Evolutionary conservation across 2,797 vertebrate genomes (phyloP), one percentile per base, ranked within the genome.

Genomic region (Yasuhikotakia modesta): DNA sequence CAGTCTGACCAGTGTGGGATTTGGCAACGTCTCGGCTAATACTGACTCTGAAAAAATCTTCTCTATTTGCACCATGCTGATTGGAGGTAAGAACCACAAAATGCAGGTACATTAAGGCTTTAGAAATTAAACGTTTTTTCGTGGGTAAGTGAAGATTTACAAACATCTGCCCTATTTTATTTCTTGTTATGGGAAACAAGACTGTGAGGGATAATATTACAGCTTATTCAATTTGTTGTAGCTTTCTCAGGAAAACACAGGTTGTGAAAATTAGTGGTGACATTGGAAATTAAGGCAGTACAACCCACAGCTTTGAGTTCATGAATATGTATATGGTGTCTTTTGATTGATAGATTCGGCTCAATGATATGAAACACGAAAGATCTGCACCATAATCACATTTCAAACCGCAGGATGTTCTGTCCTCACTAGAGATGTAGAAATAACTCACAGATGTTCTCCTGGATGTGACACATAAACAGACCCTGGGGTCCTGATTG

Each of bases 21-120:
- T 99, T 68, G 97, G 97, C 82, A 99, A 99, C 1, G 97, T 99
- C 80, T 99, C 96, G 0, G 97, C 97, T 76, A 99, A 99, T 82
- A 99, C 97, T 0, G 97, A 99, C 57, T 93, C 95, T 0, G 97
- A 99, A 86, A 99, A 99, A 91, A 98, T 99, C 84, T 99, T 99
- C 89, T 98, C 96, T 66, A 96, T 99, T 86, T 98, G 96, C 88
- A 97, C 96, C 87, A 99, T 99, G 97, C 91, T 99, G 63, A 96
- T 99, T 48, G 97, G 97, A 84, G 97, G 97, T 98, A 81, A 88
- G 68, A 90, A 90, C 3, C 12, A n/a, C 2, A 12, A 19, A 63
- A 12, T 1, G 90, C 90, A 13, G 91, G 91, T 0, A 91, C 92
- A 0, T n/a, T n/a, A n/a, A n/a, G n/a, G n/a, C n/a, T n/a, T 4